Base-by-base conservation (phyloP, 2,888 invertebrate species). In the Pyrrhia umbra region DNA sequence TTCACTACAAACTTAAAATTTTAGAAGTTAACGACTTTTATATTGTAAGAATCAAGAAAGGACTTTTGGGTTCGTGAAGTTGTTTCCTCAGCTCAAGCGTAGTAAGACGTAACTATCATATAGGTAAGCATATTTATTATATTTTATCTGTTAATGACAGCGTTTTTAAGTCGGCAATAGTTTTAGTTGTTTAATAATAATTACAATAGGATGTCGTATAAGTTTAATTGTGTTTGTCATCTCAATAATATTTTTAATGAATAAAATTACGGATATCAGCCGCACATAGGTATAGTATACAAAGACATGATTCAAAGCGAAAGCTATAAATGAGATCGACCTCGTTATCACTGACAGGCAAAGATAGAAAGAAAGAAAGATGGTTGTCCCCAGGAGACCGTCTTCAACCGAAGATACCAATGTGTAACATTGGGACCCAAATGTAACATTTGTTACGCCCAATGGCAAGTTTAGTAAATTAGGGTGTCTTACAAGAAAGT, bases 321-420 rank as follows among this genome's bases (percentile, higher is more conserved):
- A 81, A 77, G 77, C 79, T 85, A 85, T 85, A 85, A 85, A 89
- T 85, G 85, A 85, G 79, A 82, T 85, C 77, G 79, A 73, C 70
- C 80, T 83, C 82, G 86, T 87, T 90, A 90, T 88, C 86, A 82
- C 81, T 83, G 85, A 88, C 86, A 86, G 82, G 65, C 66, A 70
- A 77, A 85, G 83, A 87, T 85, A 82, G 75, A 81, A 86, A 89
- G 83, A 87, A 84, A 85, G 83, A 88, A 85, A 86, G 82, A 88
- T 86, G 86, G 82, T 80, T 61, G 39, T 61, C 68, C 88, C 82
- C 85, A 56, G 64, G 85, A 82, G 85, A 81, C 80, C 75, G 64
- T 75, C 79, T 68, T 73, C 70, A 74, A 74, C 68, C 61, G 74
- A 78, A 80, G 65, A 77, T 72, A 77, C 66, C 66, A 75, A 73